These are phyloP conservation scores for Trichomycterus rosablanca DNA, from an alignment of 2,113 vertebrate genomes.

Conservation along the genomic window DNA sequence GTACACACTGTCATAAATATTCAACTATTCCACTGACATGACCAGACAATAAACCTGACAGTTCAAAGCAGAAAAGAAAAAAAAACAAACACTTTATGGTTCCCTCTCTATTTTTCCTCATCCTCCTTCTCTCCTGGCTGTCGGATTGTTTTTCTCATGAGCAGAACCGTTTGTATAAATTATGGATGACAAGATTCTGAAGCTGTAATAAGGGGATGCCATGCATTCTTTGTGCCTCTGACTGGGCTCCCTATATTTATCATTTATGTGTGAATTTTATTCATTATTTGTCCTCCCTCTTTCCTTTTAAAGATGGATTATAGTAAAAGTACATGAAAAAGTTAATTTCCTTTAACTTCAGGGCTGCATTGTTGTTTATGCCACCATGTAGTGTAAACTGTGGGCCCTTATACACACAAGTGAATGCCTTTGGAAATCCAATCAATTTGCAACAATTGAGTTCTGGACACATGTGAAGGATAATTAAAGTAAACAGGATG, in stretches of 20 bases:
- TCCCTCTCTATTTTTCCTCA: constrained; percentile 7
- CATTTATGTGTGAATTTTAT: constrained; percentile 10
- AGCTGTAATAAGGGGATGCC: constrained; percentile 23
- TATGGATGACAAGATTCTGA: constrained; percentile 33
- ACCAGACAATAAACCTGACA: constrained; percentile 40
- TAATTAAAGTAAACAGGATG: too few relatives aligned
- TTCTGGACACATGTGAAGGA: too few relatives aligned
- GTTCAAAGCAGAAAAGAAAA: constrained; percentile 50
- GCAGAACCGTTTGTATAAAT: constrained; percentile 35
- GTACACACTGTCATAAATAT: constrained; percentile 45
- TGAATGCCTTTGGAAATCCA: too few relatives aligned
- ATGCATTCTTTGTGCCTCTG: constrained; percentile 1
- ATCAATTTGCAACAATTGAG: too few relatives aligned
- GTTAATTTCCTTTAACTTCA: too few relatives aligned
- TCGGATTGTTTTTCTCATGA: constrained; percentile 16
- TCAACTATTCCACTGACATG: constrained; percentile 28
- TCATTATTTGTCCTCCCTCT: not conserved
- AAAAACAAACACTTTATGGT: constrained; percentile 46
- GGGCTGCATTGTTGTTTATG: too few relatives aligned
- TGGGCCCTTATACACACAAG: too few relatives aligned
- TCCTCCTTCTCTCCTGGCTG: constrained; percentile 7
- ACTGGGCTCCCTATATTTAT: constrained; percentile 1
- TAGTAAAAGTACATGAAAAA: not conserved
- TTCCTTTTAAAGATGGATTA: constrained; percentile 1
- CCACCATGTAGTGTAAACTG: too few relatives aligned